A percentile compares a stretch with the other conserved stretches of the same genome.
Evolutionary conservation across 2,888 invertebrate species (phyloP).

Genomic region (Campoletis raptor): DNA sequence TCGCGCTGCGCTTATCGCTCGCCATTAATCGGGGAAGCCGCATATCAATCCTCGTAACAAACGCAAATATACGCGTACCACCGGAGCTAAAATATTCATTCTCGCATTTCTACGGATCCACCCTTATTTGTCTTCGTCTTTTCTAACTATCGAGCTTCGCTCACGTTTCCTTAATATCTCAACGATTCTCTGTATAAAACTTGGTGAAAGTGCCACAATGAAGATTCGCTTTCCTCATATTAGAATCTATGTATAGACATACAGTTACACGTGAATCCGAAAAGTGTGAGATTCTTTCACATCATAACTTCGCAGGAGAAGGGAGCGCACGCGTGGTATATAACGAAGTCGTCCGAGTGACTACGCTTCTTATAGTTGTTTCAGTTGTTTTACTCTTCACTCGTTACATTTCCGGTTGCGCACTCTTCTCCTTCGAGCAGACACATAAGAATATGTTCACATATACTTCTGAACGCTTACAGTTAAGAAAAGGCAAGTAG

Average conservation of each 20-base stretch:
- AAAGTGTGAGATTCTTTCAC: constrained; percentile 32
- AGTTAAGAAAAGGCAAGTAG: constrained; percentile 3
- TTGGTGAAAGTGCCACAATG: constrained; percentile 39
- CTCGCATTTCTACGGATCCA: constrained; percentile 1
- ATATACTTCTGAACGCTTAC: not conserved
- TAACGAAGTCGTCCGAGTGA: constrained; percentile 50
- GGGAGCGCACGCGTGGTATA: constrained; percentile 15
- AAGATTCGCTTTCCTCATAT: constrained; percentile 19
- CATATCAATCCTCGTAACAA: not conserved
- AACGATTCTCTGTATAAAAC: constrained; percentile 23
- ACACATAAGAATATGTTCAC: constrained; percentile 4
- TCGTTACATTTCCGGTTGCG: constrained; percentile 23
- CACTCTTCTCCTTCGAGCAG: constrained; percentile 3
- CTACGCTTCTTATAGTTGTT: constrained; percentile 43
- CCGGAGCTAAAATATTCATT: constrained; percentile 4
- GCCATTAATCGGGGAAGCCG: constrained; percentile 34
- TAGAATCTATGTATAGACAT: constrained; percentile 7
- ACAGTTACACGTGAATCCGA: not conserved
- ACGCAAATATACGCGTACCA: constrained; percentile 2
- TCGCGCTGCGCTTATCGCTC: constrained; percentile 23
- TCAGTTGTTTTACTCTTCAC: constrained; percentile 41
- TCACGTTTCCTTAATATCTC: constrained; percentile 13
- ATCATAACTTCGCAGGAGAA: constrained; percentile 33
- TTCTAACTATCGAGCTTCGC: not conserved
- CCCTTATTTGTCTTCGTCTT: constrained; percentile 26